Evolutionary conservation across 2,113 vertebrate genomes (phyloP), one percentile per base, ranked within the genome.

Genomic region (Pica pica): DNA sequence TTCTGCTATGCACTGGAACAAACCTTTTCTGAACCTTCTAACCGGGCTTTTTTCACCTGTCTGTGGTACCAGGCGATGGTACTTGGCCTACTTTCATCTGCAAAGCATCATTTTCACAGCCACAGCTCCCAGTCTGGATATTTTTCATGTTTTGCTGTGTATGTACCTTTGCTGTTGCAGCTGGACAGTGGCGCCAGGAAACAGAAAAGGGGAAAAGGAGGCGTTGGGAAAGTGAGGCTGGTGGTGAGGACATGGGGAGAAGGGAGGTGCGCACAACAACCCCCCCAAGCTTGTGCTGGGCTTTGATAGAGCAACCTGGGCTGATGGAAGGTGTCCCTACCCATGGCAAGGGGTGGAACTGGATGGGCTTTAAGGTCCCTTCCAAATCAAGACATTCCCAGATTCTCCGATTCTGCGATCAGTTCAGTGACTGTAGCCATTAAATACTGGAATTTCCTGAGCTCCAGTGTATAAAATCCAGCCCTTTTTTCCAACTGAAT

Each of bases 51-150:
- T 97, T 80, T 80, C 83, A 59, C n/a, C 53, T 86, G 17, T 56
- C 85, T 52, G 11, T 63, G 65, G 78, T 56, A 56, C 35, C 80
- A 47, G 78, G 52, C 70, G 65, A 77, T 88, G 78, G 46, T 52
- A 61, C 91, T 67, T 91, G 60, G 75, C 47, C 65, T 87, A 19
- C 33, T 82, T 42, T 63, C 71, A 81, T 9, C 65, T 83, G 61
- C 93, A 83, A 70, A 69, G 30, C 69, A 75, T 83, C 91, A 56
- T 83, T 97, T 94, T 94, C 50, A 49, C 39, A 50, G 44, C 35
- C 83, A 41, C 55, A 26, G 9, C 30, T 73, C 89, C 92, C 55
- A 82, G 70, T 81, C 50, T 79, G 85, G 70, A 24, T 83, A 39
- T 91, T 94, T 71, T 71, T 49, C 33, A 33, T 60, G 49, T 37